These are phyloP conservation scores for Polydesmus complanatus DNA, from an alignment of 2,888 invertebrate species.

Conservation along the genomic window DNA sequence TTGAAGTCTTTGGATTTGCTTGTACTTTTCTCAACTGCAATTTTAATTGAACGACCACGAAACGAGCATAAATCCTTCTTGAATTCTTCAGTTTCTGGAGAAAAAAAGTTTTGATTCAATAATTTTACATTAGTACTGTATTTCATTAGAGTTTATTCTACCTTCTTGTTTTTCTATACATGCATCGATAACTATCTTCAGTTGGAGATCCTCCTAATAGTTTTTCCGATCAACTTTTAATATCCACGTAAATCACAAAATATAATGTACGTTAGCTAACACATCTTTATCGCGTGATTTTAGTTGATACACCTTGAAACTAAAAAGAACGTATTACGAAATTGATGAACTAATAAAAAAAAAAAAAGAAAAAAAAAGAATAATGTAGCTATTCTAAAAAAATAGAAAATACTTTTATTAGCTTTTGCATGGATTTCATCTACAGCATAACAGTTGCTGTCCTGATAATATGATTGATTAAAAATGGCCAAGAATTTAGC, in stretches of 20 bases:
- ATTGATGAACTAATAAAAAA: not conserved
- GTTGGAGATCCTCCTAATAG: slow-evolving; percentile 33
- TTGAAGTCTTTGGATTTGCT: not conserved
- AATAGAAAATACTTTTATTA: slow-evolving; percentile 36
- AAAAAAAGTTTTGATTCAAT: slow-evolving; percentile 2
- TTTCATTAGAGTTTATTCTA: too few relatives aligned
- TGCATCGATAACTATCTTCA: slow-evolving; percentile 30
- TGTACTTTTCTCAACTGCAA: not conserved
- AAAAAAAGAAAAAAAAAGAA: too few relatives aligned
- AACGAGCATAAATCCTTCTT: slow-evolving; percentile 8
- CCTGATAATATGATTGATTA: slow-evolving; percentile 58
- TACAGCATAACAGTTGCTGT: too few relatives aligned
- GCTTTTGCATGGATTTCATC: slow-evolving; percentile 55
- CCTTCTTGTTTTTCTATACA: slow-evolving; percentile 35
- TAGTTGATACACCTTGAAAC: slow-evolving; percentile 20
- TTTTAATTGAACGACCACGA: not conserved
- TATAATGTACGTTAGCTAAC: slow-evolving; percentile 34
- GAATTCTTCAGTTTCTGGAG: slow-evolving; percentile 34
- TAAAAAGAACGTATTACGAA: not conserved
- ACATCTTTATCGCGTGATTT: slow-evolving; percentile 31
- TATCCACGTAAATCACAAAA: slow-evolving; percentile 35
- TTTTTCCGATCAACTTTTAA: slow-evolving; percentile 33
- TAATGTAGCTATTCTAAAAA: not conserved
- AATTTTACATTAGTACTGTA: not conserved
- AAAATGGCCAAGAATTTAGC: slow-evolving; percentile 56